Evolutionary conservation across 2,113 vertebrate genomes (phyloP).

Genomic region (Eidolon helvum): DNA sequence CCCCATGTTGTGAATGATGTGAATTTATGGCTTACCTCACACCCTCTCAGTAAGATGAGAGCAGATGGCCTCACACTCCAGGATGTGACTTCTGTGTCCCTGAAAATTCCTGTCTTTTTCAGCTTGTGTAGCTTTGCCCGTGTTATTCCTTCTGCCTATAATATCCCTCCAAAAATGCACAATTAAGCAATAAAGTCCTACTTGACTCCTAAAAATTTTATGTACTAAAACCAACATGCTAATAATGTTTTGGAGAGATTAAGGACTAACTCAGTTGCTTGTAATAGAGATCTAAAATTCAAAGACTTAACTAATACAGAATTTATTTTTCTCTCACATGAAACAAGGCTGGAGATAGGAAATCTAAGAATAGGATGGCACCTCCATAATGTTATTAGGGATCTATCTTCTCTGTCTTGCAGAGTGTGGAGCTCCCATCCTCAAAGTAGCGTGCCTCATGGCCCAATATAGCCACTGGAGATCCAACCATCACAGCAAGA

Average conservation of each 20-base stretch:
- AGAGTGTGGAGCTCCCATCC: background rate
- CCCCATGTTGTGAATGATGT: accelerated
- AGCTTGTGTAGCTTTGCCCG: background rate
- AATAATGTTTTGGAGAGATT: background rate
- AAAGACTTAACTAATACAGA: background rate
- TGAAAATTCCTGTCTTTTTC: background rate
- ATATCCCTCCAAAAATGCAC: background rate
- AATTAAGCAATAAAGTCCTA: background rate
- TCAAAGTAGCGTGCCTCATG: background rate
- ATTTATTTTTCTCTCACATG: background rate
- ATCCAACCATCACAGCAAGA: background rate
- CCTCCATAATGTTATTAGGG: background rate
- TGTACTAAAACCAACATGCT: background rate
- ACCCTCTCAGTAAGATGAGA: background rate
- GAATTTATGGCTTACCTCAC: background rate
- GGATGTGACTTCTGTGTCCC: background rate
- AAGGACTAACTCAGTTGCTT: background rate
- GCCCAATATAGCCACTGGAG: background rate
- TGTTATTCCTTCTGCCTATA: background rate
- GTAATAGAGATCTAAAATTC: background rate
- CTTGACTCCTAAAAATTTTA: background rate
- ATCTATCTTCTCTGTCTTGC: background rate
- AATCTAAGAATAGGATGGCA: background rate
- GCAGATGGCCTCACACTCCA: no score
- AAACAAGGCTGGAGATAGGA: background rate